A percentile compares a stretch with the other conserved stretches of the same genome.
These are phyloP conservation scores for Caenorhabditis angaria DNA, from an alignment of 2,888 invertebrate species.

Conservation along the genomic window DNA sequence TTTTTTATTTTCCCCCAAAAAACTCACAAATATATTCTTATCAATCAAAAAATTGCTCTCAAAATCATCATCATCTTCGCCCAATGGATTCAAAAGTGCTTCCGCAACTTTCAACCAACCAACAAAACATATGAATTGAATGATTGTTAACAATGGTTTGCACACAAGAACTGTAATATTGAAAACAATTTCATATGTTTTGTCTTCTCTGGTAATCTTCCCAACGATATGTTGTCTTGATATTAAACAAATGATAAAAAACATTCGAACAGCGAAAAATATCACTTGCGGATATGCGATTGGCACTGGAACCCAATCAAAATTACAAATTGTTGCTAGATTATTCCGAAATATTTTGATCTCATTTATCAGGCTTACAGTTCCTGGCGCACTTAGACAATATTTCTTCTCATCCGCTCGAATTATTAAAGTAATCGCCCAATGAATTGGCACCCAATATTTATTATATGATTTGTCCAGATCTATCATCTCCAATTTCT, in stretches of 20 bases:
- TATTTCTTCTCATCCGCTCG: constrained; percentile 33
- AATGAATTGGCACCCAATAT: constrained; percentile 69
- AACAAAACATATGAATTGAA: constrained; percentile 57
- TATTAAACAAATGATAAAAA: constrained; percentile 50
- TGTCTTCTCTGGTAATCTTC: background rate
- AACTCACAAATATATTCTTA: constrained; percentile 53
- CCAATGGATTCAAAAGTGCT: constrained; percentile 67
- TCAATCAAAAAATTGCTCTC: constrained; percentile 62
- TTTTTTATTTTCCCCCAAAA: background rate
- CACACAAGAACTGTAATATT: background rate
- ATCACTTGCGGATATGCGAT: constrained; percentile 58
- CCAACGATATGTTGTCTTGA: constrained; percentile 46
- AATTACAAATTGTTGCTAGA: constrained; percentile 52
- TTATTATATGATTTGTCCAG: constrained; percentile 51
- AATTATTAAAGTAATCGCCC: constrained; percentile 47
- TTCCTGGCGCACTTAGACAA: constrained; percentile 18
- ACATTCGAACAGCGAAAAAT: constrained; percentile 54
- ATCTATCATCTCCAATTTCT: constrained; percentile 44
- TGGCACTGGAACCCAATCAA: constrained; percentile 59
- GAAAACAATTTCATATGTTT: background rate
- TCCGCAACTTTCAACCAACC: constrained; percentile 64
- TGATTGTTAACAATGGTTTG: constrained; percentile 56
- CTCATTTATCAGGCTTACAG: background rate
- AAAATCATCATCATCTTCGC: constrained; percentile 70
- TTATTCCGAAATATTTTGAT: constrained; percentile 41